A percentile compares a stretch with the other conserved stretches of the same genome.
These are phyloP conservation scores for Tragelaphus scriptus DNA, from an alignment of 2,113 vertebrate genomes.

Conservation along the genomic window DNA sequence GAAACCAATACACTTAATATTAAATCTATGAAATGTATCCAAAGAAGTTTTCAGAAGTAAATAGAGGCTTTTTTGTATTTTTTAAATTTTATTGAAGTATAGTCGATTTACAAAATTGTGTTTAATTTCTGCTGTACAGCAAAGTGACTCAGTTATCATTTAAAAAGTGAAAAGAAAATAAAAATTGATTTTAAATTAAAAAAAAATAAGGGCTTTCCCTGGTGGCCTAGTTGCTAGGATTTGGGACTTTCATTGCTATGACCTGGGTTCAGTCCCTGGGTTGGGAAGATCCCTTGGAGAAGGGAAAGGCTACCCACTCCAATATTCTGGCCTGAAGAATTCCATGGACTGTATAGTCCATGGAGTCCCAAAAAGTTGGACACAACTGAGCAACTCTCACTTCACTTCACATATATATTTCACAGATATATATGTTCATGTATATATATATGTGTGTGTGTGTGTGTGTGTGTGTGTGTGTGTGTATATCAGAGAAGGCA, in stretches of 20 bases:
- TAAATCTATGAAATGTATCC: no score
- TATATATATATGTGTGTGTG: neutral
- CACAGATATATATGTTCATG: neutral
- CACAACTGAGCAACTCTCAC: neutral
- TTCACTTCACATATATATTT: neutral
- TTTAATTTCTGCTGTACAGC: neutral
- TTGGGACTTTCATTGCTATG: neutral
- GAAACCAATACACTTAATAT: no score
- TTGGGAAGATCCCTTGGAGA: no score
- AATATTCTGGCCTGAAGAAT: neutral
- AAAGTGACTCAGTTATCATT: neutral
- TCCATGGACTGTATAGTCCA: neutral
- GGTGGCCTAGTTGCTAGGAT: neutral
- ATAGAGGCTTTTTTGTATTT: neutral
- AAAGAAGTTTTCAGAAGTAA: neutral
- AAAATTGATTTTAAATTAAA: neutral
- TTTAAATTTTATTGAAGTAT: neutral
- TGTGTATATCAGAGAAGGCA: no score
- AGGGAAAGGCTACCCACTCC: no score
- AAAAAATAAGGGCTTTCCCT: neutral
- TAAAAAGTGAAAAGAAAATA: neutral
- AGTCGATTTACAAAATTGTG: neutral
- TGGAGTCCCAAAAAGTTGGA: neutral
- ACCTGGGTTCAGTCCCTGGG: neutral
- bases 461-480: rapidly evolving